Conservation (phyloP, 1,140 invertebrate genomes). For the Sinella curviseta region DNA sequence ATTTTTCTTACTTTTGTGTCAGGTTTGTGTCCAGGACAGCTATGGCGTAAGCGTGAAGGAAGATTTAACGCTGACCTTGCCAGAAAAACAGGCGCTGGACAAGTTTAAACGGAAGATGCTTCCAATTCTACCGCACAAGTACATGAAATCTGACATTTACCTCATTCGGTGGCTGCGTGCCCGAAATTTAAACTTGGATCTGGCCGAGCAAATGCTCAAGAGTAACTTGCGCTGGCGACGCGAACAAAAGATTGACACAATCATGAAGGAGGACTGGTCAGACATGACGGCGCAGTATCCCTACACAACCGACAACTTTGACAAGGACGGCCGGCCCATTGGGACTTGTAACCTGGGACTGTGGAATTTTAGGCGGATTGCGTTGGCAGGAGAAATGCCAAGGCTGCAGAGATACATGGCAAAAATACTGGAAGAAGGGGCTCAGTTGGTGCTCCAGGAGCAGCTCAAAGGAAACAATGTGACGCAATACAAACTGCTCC, state of each 20-base stretch:
- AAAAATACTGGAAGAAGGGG: background rate
- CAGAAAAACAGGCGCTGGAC: background rate
- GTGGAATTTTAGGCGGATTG: background rate
- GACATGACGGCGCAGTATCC: background rate
- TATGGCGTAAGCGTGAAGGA: background rate
- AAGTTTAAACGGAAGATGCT: background rate
- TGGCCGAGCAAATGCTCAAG: background rate
- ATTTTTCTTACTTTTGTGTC: too few relatives aligned
- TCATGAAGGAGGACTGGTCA: background rate
- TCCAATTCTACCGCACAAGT: background rate
- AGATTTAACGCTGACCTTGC: background rate
- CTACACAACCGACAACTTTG: background rate
- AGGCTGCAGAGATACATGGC: background rate
- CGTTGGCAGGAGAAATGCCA: background rate
- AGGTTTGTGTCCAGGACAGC: too few relatives aligned
- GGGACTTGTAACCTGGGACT: background rate
- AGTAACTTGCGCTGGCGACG: background rate
- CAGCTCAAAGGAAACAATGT: constrained; percentile 9
- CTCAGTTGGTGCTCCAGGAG: background rate
- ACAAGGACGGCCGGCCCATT: background rate
- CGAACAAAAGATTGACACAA: background rate
- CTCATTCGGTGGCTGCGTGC: background rate
- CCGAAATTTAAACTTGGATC: background rate
- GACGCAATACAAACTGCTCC: background rate
- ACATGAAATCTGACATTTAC: constrained; percentile 8